Conservation (phyloP, 2,113 vertebrate genomes). For the Grantiella picta region DNA sequence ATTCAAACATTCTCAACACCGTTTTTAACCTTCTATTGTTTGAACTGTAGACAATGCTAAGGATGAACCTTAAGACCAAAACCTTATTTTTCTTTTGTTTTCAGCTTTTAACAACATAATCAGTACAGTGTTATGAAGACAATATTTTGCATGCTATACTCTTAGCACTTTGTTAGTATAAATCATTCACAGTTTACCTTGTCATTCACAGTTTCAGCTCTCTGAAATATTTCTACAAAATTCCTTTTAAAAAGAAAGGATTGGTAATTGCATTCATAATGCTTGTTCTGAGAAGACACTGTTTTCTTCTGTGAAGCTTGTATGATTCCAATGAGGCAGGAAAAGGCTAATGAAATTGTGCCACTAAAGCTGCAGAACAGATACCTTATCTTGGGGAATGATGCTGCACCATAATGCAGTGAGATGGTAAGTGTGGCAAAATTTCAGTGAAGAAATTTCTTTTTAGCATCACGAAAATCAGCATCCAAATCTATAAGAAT, state of each 20-base stretch:
- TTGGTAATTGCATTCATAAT: not conserved
- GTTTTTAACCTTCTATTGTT: not conserved
- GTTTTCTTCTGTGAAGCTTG: not conserved
- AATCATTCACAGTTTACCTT: not conserved
- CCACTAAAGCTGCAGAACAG: not conserved
- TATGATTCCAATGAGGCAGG: not conserved
- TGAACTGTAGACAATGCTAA: not conserved
- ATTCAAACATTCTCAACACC: not conserved
- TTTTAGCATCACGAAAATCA: not conserved
- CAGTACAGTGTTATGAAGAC: not conserved
- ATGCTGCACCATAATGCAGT: rapidly evolving
- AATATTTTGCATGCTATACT: not conserved
- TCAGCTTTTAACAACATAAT: not conserved
- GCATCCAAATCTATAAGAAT: not conserved
- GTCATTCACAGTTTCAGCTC: not conserved
- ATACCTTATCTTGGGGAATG: not conserved
- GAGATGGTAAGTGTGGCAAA: not conserved
- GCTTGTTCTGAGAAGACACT: not conserved
- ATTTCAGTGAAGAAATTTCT: not conserved
- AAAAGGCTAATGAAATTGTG: not conserved
- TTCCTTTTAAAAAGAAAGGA: not conserved
- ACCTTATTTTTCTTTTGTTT: not conserved
- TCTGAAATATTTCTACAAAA: not conserved
- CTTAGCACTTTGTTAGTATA: not conserved
- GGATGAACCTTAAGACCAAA: not conserved